A percentile compares a stretch with the other conserved stretches of the same genome.
Evolutionary conservation across 92 coral and sea anemone species (phyloP).

Genomic region (Siderastrea radians): DNA sequence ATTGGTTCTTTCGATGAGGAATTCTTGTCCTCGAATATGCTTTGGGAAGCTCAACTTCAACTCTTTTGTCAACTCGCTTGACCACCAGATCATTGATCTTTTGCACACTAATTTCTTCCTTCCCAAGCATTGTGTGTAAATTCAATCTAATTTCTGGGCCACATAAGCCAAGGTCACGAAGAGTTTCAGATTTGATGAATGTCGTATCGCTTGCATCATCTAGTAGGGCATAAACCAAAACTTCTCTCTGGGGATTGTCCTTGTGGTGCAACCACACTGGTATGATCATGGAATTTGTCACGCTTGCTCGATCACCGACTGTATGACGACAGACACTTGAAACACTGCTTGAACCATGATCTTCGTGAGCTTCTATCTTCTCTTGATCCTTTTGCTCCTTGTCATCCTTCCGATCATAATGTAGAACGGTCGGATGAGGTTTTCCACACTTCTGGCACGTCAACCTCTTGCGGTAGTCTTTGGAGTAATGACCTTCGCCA

Average conservation of each 20-base stretch:
- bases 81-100: slow-evolving; percentile 46
- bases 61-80: slow-evolving; percentile 23
- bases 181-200: slow-evolving; percentile 5
- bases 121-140: slow-evolving; percentile 59
- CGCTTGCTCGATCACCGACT: not conserved
- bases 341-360: slow-evolving; percentile 24
- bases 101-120: slow-evolving; percentile 36
- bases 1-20: slow-evolving; percentile 57
- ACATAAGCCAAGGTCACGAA: not conserved
- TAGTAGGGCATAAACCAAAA: not conserved
- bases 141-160: slow-evolving; percentile 38
- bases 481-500: slow-evolving; percentile 61
- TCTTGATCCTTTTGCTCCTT: slow-evolving; percentile 1
- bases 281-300: slow-evolving; percentile 47
- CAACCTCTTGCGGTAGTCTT: slow-evolving; percentile 41
- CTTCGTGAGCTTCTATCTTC: slow-evolving; percentile 4
- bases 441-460: slow-evolving; percentile 62
- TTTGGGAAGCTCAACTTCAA: slow-evolving; percentile 45
- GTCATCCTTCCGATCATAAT: slow-evolving; percentile 25
- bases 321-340: slow-evolving; percentile 32
- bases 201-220: slow-evolving; percentile 7
- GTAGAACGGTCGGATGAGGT: slow-evolving; percentile 49
- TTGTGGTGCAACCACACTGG: not conserved
- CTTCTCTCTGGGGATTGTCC: not conserved
- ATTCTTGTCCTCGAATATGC: slow-evolving; percentile 38